Base-by-base conservation (phyloP, 2,888 invertebrate species). In the Microplitis deprimator region DNA sequence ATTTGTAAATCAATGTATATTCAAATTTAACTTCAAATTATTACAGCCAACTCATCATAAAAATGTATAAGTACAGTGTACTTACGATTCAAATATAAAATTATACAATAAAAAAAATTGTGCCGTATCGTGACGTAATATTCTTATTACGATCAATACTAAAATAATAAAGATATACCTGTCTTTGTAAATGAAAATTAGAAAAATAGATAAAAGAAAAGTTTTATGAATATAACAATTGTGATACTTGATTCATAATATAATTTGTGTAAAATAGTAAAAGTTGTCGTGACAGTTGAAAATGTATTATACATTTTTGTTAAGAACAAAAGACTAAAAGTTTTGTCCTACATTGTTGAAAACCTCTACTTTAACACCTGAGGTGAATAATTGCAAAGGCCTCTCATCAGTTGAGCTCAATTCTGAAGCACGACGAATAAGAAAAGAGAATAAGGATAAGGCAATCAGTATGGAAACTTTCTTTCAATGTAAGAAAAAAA, bases 321-420 rank as follows among this genome's bases (percentile, higher is more conserved):
- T 20, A 16, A 62, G 62, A 62, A 20, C 20, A 62, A 62, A 62
- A 16, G 62, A 8, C 20, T 62, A 7, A 8, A 20, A 62, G 17
- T 62, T 62, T 3, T 62, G 62, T 62, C 62, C 62, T 62, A 62
- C 6, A 62, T 62, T 62, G 62, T 62, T 62, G 62, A 62, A 62
- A 62, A 16, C 62, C 50, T 62, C 20, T 62, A n/a, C 17, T 62
- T 17, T 62, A 16, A 62, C 16, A 62, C 62, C 62, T 62, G 16
- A 62, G 62, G 20, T 62, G 62, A 62, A 62, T 62, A 62, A 62
- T 62, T 62, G 16, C 20, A 62, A 62, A 62, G 62, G 20, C 20
- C 62, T 20, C 62, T 62, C 20, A 20, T 62, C 20, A 62, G 62
- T 62, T 62, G 20, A 62, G 62, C 20, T 20, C 20, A 20, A 62